Base-by-base conservation (phyloP, 2,113 vertebrate species). In the Melanerpes aurifrons region DNA sequence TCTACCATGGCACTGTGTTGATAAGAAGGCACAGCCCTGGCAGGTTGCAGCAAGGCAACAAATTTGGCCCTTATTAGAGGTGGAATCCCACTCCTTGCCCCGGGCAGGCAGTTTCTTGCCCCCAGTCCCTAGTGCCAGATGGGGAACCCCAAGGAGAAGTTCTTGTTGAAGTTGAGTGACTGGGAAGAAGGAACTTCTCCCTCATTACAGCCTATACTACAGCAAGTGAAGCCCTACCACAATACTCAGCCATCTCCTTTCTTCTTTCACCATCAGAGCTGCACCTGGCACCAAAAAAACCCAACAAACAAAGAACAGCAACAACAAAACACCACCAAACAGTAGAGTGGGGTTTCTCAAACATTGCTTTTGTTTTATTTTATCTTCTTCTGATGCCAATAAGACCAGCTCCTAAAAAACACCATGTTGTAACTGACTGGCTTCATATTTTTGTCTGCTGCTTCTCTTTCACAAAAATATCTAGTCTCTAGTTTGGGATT, bases 11-110 rank as follows among this genome's bases (percentile, higher is more conserved):
- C 70, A 70, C 40, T 0, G 5, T 37, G 7, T 94, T 95, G 95
- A 96, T 94, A 83, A 95, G 56, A 56, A 70, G 81, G 67, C 86
- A 75, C 92, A 77, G 58, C 62, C 50, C 67, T 61, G 45, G 71
- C 62, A 81, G 18, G 7, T 24, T 2, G 2, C 40, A 61, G 40
- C 32, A 73, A 81, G 57, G 85, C 4, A 28, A 54, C 29, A 63
- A 47, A 21, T 47, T 43, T 32, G 56, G 31, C 19, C 10, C 31
- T 43, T 3, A 1, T 50, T 58, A 37, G 35, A 21, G 12, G 4
- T 22, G 35, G 50, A 14, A 45, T 17, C 18, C 22, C 0, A 0
- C 47, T 59, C 10, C 43, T 28, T 63, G 12, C 6, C 10, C 0
- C 0, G 40, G 59, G 29, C 22, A 15, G 32, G 47, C 29, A 54